Percentiles rank a stretch among this genome's conserved stretches.
phyloP scores from a whole-genome alignment of 2,888 invertebrate genomes.

The Abrostola triplasia region DNA sequence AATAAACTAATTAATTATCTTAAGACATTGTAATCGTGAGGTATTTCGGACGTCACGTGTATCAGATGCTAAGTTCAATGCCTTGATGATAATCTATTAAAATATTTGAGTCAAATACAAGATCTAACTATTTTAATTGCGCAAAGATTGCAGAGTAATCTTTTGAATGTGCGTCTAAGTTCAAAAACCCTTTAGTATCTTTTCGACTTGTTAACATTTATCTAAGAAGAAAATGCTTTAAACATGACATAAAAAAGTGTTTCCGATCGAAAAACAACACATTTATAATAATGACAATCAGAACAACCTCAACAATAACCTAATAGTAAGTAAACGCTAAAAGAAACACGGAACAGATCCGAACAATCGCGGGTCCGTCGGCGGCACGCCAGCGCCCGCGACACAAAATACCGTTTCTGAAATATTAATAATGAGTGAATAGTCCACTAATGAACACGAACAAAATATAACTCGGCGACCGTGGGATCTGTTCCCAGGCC shows the following conservation, averaged over 20 bases:
- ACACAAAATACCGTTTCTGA: constrained; percentile 82
- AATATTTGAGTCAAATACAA: constrained; percentile 15
- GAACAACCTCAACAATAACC: too few relatives aligned
- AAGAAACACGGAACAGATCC: constrained; percentile 35
- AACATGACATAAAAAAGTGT: too few relatives aligned
- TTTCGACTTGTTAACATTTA: too few relatives aligned
- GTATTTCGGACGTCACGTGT: constrained; percentile 17
- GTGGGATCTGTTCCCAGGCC: constrained; percentile 75
- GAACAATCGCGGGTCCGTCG: constrained; percentile 34
- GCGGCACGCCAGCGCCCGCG: constrained; percentile 42
- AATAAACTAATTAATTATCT: constrained; percentile 25
- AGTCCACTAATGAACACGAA: constrained; percentile 79
- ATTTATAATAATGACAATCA: too few relatives aligned
- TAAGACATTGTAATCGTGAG: constrained; percentile 4
- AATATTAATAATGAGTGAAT: constrained; percentile 82
- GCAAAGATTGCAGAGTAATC: too few relatives aligned
- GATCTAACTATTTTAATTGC: not conserved
- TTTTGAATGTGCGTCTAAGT: too few relatives aligned
- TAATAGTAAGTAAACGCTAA: too few relatives aligned
- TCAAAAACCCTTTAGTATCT: too few relatives aligned
- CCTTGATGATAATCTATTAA: constrained; percentile 29
- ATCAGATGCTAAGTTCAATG: constrained; percentile 16
- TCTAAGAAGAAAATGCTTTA: too few relatives aligned
- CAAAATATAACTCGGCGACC: constrained; percentile 66
- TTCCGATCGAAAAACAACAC: too few relatives aligned